Conservation (phyloP, 2,113 vertebrate species). For the Apteryx owenii region DNA sequence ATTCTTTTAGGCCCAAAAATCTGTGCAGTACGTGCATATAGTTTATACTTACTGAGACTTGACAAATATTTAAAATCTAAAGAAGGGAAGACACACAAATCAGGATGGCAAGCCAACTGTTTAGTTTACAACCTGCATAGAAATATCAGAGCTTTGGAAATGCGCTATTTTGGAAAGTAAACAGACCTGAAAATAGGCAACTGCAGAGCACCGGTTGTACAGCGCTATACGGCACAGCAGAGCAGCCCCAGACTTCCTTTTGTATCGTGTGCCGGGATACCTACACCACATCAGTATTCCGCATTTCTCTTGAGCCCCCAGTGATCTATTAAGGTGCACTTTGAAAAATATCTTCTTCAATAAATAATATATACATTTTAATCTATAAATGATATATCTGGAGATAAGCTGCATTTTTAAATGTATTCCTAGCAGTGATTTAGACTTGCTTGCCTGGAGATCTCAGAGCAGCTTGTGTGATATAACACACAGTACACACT, state of each 20-base stretch:
- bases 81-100: neutral
- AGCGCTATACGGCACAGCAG: neutral
- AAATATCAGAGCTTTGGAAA: neutral
- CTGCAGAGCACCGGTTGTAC: neutral
- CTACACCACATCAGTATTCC: neutral
- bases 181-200: neutral
- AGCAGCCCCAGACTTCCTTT: neutral
- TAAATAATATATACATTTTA: neutral
- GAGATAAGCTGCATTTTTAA: neutral
- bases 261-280: neutral
- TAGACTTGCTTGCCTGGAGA: neutral
- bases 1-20: neutral
- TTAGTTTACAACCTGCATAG: neutral
- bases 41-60: neutral
- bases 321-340: neutral
- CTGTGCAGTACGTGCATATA: neutral
- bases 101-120: neutral
- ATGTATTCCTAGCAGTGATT: neutral
- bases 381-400: neutral
- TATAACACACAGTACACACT: neutral
- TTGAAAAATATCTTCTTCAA: neutral
- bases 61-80: neutral
- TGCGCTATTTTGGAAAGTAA: neutral
- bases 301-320: neutral
- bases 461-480: neutral